phyloP scores from a whole-genome alignment of 2,888 invertebrate species.

The Cephus sareptanus region DNA sequence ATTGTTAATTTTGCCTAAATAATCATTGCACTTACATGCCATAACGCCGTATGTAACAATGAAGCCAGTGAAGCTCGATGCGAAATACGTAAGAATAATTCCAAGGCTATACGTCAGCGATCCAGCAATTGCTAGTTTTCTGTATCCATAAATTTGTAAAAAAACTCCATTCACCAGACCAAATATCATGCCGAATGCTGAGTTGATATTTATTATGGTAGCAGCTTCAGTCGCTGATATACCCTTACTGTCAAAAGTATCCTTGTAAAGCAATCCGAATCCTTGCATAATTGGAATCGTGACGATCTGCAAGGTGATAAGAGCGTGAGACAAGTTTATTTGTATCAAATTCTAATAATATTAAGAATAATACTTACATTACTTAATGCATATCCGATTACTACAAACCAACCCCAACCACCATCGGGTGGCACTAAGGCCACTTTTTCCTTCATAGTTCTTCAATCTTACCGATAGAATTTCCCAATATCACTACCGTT shows the following conservation, averaged over 20 bases:
- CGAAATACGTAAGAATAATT: conserved; percentile 71
- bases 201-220: conserved; percentile 74
- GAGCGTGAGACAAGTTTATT: neutral
- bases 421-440: conserved; percentile 72
- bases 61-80: conserved; percentile 71
- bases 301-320: conserved; percentile 55
- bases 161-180: conserved; percentile 76
- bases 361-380: conserved; percentile 69
- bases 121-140: conserved; percentile 73
- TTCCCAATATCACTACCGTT: neutral
- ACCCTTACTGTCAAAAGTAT: conserved; percentile 70
- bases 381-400: conserved; percentile 71
- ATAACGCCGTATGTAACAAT: conserved; percentile 76
- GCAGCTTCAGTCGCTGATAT: conserved; percentile 73
- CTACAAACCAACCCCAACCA: conserved; percentile 76
- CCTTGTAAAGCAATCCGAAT: conserved; percentile 77
- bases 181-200: conserved; percentile 75
- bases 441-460: conserved; percentile 11
- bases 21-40: conserved; percentile 71
- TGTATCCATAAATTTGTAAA: conserved; percentile 72
- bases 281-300: conserved; percentile 72
- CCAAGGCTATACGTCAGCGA: conserved; percentile 70
- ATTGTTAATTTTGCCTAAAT: neutral
- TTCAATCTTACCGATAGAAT: neutral
- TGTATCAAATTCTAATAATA: neutral